Evolutionary conservation across 2,113 vertebrate species (phyloP).

Genomic region (Synodontis membranacea): DNA sequence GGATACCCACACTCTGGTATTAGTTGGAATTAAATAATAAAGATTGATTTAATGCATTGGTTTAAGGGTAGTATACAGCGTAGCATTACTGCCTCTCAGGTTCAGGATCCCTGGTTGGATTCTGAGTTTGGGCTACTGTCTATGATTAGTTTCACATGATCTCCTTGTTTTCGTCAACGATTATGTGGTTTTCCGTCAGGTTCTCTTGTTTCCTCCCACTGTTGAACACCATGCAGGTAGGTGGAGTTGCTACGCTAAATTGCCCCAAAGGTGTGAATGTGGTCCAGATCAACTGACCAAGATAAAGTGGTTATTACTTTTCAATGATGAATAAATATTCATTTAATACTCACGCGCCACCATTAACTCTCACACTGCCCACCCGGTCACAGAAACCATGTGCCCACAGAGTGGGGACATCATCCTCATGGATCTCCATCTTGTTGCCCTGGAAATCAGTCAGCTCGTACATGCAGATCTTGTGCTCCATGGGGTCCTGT

Average conservation of each 20-base stretch:
- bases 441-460: conserved; percentile 94
- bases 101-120: background rate
- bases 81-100: background rate
- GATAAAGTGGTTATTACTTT: background rate
- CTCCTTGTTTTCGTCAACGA: background rate
- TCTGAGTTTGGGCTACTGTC: background rate
- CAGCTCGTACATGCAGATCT: conserved; percentile 88
- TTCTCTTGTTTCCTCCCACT: background rate
- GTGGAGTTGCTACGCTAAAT: background rate
- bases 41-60: background rate
- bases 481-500: conserved; percentile 88
- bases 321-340: background rate
- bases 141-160: background rate
- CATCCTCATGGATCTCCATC: conserved; percentile 92
- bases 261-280: background rate
- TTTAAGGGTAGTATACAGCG: no score
- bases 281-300: no score
- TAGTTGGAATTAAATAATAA: background rate
- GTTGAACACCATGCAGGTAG: background rate
- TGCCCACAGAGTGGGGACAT: conserved; percentile 91
- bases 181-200: background rate
- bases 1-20: background rate
- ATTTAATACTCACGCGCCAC: conserved; percentile 83
- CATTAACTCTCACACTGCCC: conserved; percentile 89
- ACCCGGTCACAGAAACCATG: conserved; percentile 91